Percentiles rank a stretch among this genome's conserved stretches.
These are phyloP conservation scores for Macrosiphum euphorbiae DNA, from an alignment of 2,888 invertebrate species.

Conservation along the genomic window DNA sequence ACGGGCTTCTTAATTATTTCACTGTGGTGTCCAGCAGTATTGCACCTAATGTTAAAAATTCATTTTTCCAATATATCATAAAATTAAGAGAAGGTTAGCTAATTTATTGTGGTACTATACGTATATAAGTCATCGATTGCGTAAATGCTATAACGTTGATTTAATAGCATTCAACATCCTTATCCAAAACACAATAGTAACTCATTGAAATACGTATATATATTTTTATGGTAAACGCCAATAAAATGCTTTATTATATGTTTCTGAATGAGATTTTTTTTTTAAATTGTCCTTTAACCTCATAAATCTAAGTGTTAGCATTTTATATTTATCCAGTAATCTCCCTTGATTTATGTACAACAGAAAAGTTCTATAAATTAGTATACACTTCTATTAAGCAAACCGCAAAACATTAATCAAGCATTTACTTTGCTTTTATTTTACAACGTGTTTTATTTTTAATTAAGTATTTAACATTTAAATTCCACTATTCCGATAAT, in stretches of 20 bases:
- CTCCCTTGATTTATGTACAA: neutral
- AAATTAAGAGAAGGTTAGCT: neutral
- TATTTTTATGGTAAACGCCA: neutral
- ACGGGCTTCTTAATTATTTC: no score
- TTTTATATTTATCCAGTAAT: constrained; percentile 26
- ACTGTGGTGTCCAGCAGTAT: neutral
- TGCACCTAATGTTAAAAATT: neutral
- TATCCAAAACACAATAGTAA: neutral
- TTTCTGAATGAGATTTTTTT: neutral
- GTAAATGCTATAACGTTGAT: neutral
- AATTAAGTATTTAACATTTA: neutral
- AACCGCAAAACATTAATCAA: neutral
- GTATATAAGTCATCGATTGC: neutral
- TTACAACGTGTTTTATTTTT: neutral
- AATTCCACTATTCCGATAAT: neutral
- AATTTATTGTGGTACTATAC: neutral
- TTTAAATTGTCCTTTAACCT: neutral
- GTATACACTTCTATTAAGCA: neutral
- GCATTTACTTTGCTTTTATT: neutral
- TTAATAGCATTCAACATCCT: neutral
- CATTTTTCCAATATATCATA: neutral
- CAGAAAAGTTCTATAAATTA: neutral
- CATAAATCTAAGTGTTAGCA: neutral
- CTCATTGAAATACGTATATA: neutral
- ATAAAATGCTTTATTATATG: neutral